A percentile compares a stretch with the other conserved stretches of the same genome.
Evolutionary conservation across 1,140 invertebrate species (phyloP).

Genomic region (Magallana gigas): DNA sequence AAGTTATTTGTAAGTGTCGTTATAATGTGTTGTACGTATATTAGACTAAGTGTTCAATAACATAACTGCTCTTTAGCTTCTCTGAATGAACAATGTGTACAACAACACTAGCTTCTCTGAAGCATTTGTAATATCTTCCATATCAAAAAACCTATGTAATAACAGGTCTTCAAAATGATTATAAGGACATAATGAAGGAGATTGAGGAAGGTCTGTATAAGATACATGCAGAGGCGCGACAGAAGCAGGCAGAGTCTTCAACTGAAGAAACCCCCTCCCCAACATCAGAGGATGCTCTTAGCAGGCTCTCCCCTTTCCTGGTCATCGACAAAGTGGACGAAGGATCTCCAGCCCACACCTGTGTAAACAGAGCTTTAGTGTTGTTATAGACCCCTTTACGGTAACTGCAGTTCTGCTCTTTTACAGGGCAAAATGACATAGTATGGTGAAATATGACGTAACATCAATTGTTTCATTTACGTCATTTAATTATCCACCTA

Average conservation of each 20-base stretch:
- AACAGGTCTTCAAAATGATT: slow-evolving; percentile 93
- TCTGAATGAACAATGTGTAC: too few species aligned
- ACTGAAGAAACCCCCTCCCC: slow-evolving; percentile 43
- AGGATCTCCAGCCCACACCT: slow-evolving; percentile 89
- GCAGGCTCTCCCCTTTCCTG: slow-evolving; percentile 83
- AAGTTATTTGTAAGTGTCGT: slow-evolving; percentile 89
- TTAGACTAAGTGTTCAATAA: too few species aligned
- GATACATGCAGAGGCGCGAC: slow-evolving; percentile 79
- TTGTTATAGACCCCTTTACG: too few species aligned
- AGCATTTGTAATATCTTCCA: too few species aligned
- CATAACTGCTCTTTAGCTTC: too few species aligned
- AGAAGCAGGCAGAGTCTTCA: slow-evolving; percentile 29
- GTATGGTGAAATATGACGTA: too few species aligned
- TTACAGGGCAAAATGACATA: too few species aligned
- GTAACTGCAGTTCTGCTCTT: too few species aligned
- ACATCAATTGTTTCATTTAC: too few species aligned
- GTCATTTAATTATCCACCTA: too few species aligned
- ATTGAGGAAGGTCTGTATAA: slow-evolving; percentile 88
- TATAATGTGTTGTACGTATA: background rate
- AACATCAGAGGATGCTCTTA: background rate
- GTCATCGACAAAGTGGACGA: slow-evolving; percentile 86
- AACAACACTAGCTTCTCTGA: too few species aligned
- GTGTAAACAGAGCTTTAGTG: slow-evolving; percentile 82
- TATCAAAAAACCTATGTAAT: background rate
- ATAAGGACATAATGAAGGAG: slow-evolving; percentile 89